Percentiles rank a stretch among this genome's conserved stretches.
phyloP scores from a whole-genome alignment of 2,888 invertebrate genomes.

The Agonopterix subpropinquella region DNA sequence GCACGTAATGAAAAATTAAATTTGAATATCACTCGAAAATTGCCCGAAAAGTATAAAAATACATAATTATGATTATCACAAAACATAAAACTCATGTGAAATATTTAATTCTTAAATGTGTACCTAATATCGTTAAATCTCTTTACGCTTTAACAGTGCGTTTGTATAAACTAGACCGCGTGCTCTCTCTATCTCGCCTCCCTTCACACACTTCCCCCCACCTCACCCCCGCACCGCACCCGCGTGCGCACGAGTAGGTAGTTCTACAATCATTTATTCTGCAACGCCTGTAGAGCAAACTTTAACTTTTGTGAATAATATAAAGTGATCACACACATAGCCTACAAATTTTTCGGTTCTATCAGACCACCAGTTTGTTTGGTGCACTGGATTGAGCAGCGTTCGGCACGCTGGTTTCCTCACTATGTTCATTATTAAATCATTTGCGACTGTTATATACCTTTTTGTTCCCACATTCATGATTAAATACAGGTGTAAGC shows the following conservation, averaged over 20 bases:
- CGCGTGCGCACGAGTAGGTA: neutral
- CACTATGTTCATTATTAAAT: conserved; percentile 2
- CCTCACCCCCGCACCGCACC: neutral
- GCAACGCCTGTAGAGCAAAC: no score
- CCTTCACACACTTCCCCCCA: neutral
- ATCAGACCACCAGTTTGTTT: neutral
- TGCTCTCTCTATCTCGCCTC: neutral
- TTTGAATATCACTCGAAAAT: no score
- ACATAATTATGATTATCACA: no score
- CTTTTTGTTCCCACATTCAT: neutral
- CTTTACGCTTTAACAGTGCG: no score
- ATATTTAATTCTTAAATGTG: no score
- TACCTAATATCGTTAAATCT: no score
- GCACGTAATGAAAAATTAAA: no score
- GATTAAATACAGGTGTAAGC: no score
- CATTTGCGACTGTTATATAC: conserved; percentile 1
- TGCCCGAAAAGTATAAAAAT: no score
- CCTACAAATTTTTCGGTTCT: neutral
- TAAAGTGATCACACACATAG: no score
- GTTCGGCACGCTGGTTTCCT: conserved; percentile 1
- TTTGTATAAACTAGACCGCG: neutral
- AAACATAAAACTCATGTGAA: no score
- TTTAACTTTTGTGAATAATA: no score
- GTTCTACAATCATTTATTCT: neutral
- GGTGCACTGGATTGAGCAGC: neutral